Conservation (phyloP, 35 echinoderm and acorn worm species). For the Eucidaris tribuloides region DNA sequence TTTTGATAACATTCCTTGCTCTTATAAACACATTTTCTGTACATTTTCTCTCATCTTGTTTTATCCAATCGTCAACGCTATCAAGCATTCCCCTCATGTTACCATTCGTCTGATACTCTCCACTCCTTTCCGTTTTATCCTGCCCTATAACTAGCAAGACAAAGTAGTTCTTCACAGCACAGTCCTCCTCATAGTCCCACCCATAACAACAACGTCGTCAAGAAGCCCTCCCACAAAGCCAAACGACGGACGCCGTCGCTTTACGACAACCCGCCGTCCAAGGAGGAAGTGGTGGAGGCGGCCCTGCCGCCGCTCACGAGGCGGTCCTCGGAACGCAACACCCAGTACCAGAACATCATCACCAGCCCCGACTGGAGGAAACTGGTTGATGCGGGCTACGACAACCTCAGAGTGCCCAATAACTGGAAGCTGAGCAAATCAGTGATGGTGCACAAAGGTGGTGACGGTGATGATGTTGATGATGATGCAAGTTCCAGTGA, state of each 20-base stretch:
- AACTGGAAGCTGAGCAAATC: constrained; percentile 43
- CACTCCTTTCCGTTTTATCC: neutral
- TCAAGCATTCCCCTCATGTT: no score
- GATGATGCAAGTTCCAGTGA: neutral
- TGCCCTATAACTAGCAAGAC: neutral
- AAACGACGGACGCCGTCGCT: constrained; percentile 58
- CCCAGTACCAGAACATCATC: constrained; percentile 45
- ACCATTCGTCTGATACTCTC: no score
- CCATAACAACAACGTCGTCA: neutral
- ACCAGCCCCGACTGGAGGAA: constrained; percentile 52
- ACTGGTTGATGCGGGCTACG: constrained; percentile 65
- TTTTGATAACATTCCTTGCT: no score
- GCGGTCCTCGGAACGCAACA: constrained; percentile 9
- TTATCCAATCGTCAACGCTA: no score
- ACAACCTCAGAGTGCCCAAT: constrained; percentile 55
- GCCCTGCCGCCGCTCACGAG: constrained; percentile 12
- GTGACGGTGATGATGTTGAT: neutral
- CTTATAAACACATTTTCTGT: no score
- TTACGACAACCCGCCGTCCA: constrained; percentile 59
- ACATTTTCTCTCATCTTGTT: no score
- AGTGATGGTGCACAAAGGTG: constrained; percentile 21
- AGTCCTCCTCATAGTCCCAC: neutral
- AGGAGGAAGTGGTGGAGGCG: constrained; percentile 39
- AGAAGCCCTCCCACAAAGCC: neutral
- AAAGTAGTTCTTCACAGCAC: neutral